Evolutionary conservation across 92 coral and sea anemone genomes (phyloP).

Genomic region (Isaurus tuberculatus): DNA sequence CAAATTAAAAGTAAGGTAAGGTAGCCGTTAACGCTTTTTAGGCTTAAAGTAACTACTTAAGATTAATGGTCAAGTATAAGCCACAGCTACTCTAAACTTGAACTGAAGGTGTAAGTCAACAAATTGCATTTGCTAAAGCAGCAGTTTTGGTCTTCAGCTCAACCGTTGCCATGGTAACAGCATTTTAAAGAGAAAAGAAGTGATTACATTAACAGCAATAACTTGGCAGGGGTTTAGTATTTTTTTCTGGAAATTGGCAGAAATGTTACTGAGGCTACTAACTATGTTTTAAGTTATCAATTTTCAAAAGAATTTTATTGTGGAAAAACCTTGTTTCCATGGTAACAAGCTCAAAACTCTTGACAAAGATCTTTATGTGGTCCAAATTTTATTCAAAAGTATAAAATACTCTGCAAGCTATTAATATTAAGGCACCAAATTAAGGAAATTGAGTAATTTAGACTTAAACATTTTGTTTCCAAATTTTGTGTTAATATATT

Average conservation of each 20-base stretch:
- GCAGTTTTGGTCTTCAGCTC: constrained; percentile 22
- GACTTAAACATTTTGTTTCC: constrained; percentile 29
- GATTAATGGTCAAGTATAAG: constrained; percentile 20
- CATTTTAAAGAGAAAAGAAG: constrained; percentile 11
- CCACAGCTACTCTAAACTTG: constrained; percentile 25
- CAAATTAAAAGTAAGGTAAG: too few species aligned
- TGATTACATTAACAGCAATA: constrained; percentile 17
- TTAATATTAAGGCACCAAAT: constrained; percentile 1
- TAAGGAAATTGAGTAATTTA: constrained; percentile 15
- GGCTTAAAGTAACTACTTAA: constrained; percentile 4
- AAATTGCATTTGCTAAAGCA: constrained; percentile 20
- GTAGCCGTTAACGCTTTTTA: constrained; percentile 7
- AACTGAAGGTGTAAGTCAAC: constrained; percentile 12
- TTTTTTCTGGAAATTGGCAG: constrained; percentile 17
- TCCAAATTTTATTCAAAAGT: constrained; percentile 3
- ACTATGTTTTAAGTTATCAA: constrained; percentile 10
- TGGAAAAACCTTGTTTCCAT: constrained; percentile 16
- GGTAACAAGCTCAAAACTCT: constrained; percentile 10
- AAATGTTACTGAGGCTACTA: constrained; percentile 12
- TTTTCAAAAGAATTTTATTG: neutral
- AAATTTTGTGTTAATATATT: neutral
- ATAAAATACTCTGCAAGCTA: constrained; percentile 2
- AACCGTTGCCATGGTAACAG: constrained; percentile 25
- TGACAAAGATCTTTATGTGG: constrained; percentile 4
- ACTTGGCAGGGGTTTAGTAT: constrained; percentile 4